Conservation (phyloP, 2,113 vertebrate species). For the Bos javanicus region DNA sequence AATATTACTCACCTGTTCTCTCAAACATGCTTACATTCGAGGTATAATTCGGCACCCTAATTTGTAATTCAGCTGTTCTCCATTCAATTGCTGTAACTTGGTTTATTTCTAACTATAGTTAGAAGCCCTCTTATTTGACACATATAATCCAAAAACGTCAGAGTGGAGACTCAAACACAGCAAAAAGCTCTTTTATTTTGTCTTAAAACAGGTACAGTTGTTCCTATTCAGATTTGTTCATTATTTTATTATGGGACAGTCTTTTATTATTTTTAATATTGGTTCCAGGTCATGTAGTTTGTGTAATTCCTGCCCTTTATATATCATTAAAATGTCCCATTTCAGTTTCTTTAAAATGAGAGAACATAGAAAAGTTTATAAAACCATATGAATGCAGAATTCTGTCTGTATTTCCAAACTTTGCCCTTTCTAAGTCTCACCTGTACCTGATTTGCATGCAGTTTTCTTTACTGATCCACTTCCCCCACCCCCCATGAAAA, state of each 20-base stretch:
- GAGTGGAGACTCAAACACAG: background rate
- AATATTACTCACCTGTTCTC: background rate
- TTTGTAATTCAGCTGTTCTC: background rate
- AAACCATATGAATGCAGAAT: background rate
- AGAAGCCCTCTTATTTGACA: background rate
- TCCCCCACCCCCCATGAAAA: background rate
- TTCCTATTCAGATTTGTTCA: background rate
- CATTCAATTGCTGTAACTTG: background rate
- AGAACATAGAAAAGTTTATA: background rate
- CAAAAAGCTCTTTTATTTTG: background rate
- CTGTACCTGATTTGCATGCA: background rate
- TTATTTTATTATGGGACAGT: background rate
- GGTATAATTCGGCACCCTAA: background rate
- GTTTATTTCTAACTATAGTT: background rate
- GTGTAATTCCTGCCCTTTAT: background rate
- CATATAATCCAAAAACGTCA: background rate
- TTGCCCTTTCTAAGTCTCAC: background rate
- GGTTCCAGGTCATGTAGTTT: background rate
- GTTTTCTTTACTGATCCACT: background rate
- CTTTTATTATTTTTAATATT: background rate
- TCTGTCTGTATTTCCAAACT: background rate
- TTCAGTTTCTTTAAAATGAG: background rate
- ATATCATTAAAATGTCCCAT: background rate
- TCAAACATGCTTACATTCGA: background rate
- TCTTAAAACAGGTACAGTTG: background rate